Conservation (phyloP, 2,113 vertebrate species). For the Glaucomys volans region DNA sequence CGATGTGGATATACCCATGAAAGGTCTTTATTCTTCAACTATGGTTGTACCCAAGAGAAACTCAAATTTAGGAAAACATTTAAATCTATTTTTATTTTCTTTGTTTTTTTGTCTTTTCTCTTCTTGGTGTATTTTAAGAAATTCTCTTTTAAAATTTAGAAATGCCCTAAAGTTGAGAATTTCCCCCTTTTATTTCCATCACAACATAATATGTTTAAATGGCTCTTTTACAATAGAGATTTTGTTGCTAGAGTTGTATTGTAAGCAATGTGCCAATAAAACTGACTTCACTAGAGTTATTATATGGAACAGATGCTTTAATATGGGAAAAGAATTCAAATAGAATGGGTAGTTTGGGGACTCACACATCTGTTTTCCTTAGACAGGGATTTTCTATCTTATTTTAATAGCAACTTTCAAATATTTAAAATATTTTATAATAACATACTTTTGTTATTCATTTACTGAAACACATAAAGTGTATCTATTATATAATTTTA, state of each 20-base stretch:
- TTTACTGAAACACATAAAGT: not conserved
- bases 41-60: not conserved
- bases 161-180: not conserved
- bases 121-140: not conserved
- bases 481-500: not conserved
- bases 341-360: not conserved
- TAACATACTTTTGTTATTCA: not conserved
- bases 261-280: not conserved
- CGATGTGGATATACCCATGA: not conserved
- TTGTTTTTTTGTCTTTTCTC: not conserved
- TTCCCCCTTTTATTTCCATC: not conserved
- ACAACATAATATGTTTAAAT: not conserved
- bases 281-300: not conserved
- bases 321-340: not conserved
- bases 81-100: not conserved
- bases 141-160: not conserved
- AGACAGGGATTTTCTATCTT: not conserved
- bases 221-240: not conserved
- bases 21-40: too few species aligned
- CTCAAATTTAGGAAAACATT: not conserved
- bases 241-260: not conserved
- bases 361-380: not conserved
- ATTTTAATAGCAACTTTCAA: not conserved
- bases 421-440: not conserved
- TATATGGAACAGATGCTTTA: constrained; percentile 20